Evolutionary conservation across 1,140 invertebrate species (phyloP).

Genomic region (Dendroctonus valens): DNA sequence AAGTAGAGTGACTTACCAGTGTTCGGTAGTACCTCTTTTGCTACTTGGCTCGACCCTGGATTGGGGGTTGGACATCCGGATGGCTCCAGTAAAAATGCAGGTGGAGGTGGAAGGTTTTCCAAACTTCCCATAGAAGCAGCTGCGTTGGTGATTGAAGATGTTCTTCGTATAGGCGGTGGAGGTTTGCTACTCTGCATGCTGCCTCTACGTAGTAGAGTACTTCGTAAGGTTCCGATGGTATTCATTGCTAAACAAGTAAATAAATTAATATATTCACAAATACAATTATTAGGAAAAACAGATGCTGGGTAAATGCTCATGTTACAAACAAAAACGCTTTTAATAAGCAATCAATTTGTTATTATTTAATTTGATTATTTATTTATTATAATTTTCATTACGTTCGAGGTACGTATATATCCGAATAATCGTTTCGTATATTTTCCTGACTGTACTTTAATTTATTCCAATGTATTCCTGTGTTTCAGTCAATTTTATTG

Average conservation of each 20-base stretch:
- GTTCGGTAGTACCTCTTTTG: slow-evolving; percentile 11
- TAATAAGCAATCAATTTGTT: too few species aligned
- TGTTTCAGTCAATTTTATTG: too few species aligned
- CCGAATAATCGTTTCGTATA: too few species aligned
- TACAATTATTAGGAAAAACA: not conserved
- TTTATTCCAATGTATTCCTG: too few species aligned
- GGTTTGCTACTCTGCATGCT: slow-evolving; percentile 70
- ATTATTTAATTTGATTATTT: too few species aligned
- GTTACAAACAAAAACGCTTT: too few species aligned
- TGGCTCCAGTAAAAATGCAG: slow-evolving; percentile 74
- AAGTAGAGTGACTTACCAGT: slow-evolving; percentile 12
- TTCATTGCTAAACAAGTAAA: slow-evolving; percentile 23
- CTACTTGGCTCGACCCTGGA: not conserved
- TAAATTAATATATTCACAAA: not conserved
- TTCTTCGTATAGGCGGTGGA: slow-evolving; percentile 80
- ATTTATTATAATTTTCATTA: too few species aligned
- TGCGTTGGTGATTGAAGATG: slow-evolving; percentile 73
- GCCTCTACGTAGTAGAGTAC: slow-evolving; percentile 55
- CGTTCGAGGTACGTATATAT: too few species aligned
- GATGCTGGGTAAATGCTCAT: too few species aligned
- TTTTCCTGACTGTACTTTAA: too few species aligned
- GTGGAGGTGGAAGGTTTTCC: slow-evolving; percentile 79
- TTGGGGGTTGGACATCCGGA: not conserved
- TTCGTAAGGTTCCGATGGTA: slow-evolving; percentile 47
- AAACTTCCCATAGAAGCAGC: slow-evolving; percentile 45